Conservation (phyloP, 2,888 invertebrate genomes). For the Ptychoptera albimana region DNA sequence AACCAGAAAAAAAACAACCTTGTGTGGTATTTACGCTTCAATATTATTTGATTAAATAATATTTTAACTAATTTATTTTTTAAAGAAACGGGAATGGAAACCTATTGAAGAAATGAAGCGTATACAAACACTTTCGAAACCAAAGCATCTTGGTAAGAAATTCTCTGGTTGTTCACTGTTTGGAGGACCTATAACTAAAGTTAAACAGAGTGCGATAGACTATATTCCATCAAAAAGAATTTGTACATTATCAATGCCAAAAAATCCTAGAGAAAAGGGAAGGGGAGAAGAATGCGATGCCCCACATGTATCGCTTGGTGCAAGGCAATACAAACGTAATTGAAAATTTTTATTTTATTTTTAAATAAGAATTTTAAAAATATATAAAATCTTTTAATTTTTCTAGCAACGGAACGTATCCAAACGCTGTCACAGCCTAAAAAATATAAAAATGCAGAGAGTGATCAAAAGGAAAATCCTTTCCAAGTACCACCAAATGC, state of each 20-base stretch:
- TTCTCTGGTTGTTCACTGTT: neutral
- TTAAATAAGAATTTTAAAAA: neutral
- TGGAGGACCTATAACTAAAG: neutral
- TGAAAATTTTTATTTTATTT: neutral
- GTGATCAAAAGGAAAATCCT: slow-evolving; percentile 33
- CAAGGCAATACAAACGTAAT: slow-evolving; percentile 3
- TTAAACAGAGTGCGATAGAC: neutral
- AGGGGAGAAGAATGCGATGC: neutral
- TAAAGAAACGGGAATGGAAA: neutral
- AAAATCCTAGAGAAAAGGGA: slow-evolving; percentile 8
- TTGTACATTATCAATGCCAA: slow-evolving; percentile 17
- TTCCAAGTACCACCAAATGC: slow-evolving; percentile 33
- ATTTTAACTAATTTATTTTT: neutral
- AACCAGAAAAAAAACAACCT: slow-evolving; percentile 12
- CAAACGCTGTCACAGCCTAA: slow-evolving; percentile 23
- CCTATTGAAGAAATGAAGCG: slow-evolving; percentile 1
- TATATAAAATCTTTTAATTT: neutral
- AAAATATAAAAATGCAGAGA: slow-evolving; percentile 14
- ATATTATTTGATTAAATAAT: neutral
- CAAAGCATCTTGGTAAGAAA: neutral
- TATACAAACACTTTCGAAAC: neutral
- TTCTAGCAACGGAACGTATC: slow-evolving; percentile 7
- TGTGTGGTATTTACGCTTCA: slow-evolving; percentile 13
- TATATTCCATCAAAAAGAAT: slow-evolving; percentile 17
- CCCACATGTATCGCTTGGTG: neutral